Evolutionary conservation across 2,113 vertebrate species (phyloP).

Genomic region (Ascaphus truei): DNA sequence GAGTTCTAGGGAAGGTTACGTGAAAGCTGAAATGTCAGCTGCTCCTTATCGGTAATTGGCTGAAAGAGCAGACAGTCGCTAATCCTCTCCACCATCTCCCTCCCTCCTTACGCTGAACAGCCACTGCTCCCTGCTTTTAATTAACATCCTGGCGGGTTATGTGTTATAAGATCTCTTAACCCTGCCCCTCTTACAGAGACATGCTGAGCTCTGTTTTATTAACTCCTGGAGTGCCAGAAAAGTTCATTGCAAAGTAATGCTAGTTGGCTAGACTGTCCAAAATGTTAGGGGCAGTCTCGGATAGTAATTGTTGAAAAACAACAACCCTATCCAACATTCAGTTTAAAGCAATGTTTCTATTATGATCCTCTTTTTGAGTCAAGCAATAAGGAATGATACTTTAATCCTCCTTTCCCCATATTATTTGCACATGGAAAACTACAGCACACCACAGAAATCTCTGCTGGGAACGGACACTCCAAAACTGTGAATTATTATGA

Average conservation of each 20-base stretch:
- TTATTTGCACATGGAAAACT: no score
- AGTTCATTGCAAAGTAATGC: no score
- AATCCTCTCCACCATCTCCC: not conserved
- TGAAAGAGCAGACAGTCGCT: not conserved
- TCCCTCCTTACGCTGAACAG: not conserved
- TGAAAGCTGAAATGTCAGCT: slow-evolving; percentile 3
- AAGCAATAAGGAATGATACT: no score
- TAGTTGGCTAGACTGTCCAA: no score
- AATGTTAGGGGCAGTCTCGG: no score
- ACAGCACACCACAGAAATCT: no score
- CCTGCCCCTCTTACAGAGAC: not conserved
- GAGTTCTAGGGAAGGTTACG: not conserved
- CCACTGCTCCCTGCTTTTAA: slow-evolving; percentile 11
- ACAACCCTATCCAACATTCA: no score
- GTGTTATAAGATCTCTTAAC: not conserved
- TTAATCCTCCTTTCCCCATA: no score
- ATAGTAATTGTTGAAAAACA: no score
- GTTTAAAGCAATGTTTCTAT: no score
- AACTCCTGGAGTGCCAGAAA: not conserved
- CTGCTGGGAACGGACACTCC: no score
- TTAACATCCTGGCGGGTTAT: slow-evolving; percentile 12
- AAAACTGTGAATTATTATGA: not conserved
- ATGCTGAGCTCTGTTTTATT: not conserved
- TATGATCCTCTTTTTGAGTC: no score
- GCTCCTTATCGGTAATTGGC: slow-evolving; percentile 32